These are phyloP conservation scores for Sphenodon punctatus DNA, from an alignment of 2,797 vertebrate genomes.

Conservation along the genomic window DNA sequence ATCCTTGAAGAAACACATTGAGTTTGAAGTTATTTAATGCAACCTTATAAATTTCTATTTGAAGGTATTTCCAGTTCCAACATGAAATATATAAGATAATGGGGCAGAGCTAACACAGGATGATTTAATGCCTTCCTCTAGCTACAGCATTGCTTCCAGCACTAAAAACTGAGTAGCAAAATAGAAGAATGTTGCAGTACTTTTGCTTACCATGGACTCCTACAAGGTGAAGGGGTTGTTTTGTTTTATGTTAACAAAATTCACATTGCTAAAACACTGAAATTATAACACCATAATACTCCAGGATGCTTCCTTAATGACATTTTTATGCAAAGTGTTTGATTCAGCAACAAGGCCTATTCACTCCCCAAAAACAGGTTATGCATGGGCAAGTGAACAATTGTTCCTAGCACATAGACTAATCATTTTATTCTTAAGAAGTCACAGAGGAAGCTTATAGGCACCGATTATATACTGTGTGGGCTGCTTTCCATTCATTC, in stretches of 20 bases:
- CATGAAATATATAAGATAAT: slow-evolving; percentile 58
- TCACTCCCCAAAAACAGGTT: slow-evolving; percentile 29
- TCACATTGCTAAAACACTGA: slow-evolving; percentile 31
- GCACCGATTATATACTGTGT: background rate
- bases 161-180: slow-evolving; percentile 34
- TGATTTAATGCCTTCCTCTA: slow-evolving; percentile 56
- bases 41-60: slow-evolving; percentile 59
- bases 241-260: slow-evolving; percentile 7
- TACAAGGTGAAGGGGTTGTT: slow-evolving; percentile 3
- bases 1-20: slow-evolving; percentile 63
- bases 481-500: slow-evolving; percentile 33
- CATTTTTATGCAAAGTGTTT: slow-evolving; percentile 49
- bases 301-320: slow-evolving; percentile 32
- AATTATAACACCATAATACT: slow-evolving; percentile 35
- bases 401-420: slow-evolving; percentile 5
- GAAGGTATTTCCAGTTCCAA: slow-evolving; percentile 54
- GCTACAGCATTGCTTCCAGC: slow-evolving; percentile 13
- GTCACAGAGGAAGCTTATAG: slow-evolving; percentile 24
- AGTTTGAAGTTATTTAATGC: slow-evolving; percentile 61
- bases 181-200: background rate
- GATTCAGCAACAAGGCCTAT: slow-evolving; percentile 33
- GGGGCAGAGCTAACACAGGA: slow-evolving; percentile 45
- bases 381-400: slow-evolving; percentile 30
- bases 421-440: slow-evolving; percentile 52
- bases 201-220: slow-evolving; percentile 8